Evolutionary conservation across 2,888 invertebrate species (phyloP), one percentile per base, ranked within the genome.

Genomic region (Ceraclea dissimilis): DNA sequence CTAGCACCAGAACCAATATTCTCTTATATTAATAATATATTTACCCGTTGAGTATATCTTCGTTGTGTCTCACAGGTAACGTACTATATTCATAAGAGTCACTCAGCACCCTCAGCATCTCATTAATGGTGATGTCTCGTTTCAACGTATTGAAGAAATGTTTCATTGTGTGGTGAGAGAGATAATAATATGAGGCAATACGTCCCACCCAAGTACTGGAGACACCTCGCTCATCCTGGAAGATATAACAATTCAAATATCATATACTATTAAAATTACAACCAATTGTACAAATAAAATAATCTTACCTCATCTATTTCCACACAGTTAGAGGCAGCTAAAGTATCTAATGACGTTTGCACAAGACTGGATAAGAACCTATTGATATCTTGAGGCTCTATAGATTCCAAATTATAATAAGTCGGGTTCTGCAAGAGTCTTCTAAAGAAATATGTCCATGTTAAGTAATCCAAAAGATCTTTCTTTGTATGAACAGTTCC

Each of bases 371-470:
- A 91, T 50, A 99, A 76, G 70, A 85, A 97, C 18, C 75, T 71
- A 69, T 89, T 90, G 1, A 91, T 74, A 56, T 82, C 79, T 46
- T 79, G 75, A 0, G 85, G 80, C 57, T 90, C 87, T 13, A 85
- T 67, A 26, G 82, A 82, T 47, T 88, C 86, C 58, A 96, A 71
- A 59, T 88, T 84, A 69, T 96, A 96, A 70, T 92, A 96, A 0
- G 86, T 82, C 0, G 98, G 98, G 80, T 98, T 98, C 67, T 90
- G 88, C 53, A 96, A 72, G 4, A 98, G 75, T 17, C 97, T 80
- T 52, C 97, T 79, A 78, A 96, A 99, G 78, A 98, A 95, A 68
- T 95, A 99, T 0, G 99, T 99, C 90, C 97, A 99, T 0, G 98
- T 96, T 63, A 99, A 78, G 75, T 99, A 99, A 72, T 99, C 97